Percentiles rank a stretch among this genome's conserved stretches.
Evolutionary conservation across 1,140 invertebrate genomes (phyloP).

Genomic region (Drosophila ananassae): DNA sequence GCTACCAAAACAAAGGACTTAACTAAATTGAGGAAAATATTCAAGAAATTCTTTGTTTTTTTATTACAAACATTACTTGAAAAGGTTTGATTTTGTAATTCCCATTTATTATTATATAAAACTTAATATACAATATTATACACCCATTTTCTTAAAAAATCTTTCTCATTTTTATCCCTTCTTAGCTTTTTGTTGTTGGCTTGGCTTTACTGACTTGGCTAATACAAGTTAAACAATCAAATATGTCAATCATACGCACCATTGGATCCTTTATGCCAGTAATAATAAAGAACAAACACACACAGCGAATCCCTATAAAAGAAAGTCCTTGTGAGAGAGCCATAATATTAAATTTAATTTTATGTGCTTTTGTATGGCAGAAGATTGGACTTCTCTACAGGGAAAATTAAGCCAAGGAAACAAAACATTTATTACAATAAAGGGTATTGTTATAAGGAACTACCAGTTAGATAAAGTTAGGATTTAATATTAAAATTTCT

Average conservation of each 20-base stretch:
- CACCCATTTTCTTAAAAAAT: conserved; percentile 1
- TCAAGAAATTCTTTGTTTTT: too few species aligned
- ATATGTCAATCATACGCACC: conserved; percentile 73
- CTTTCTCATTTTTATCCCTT: background rate
- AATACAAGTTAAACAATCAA: conserved; percentile 62
- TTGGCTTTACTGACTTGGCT: conserved; percentile 51
- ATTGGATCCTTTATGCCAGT: conserved; percentile 43
- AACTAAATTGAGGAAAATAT: too few species aligned
- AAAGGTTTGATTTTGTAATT: too few species aligned
- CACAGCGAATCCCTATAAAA: conserved; percentile 14
- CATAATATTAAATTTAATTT: conserved; percentile 67
- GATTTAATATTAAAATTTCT: background rate
- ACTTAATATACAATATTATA: background rate
- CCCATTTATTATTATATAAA: too few species aligned
- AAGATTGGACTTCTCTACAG: conserved; percentile 25
- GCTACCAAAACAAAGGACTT: too few species aligned
- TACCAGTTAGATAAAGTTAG: conserved; percentile 11
- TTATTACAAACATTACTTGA: too few species aligned
- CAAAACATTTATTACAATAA: conserved; percentile 16
- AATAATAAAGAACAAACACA: conserved; percentile 18
- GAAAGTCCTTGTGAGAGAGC: conserved; percentile 4
- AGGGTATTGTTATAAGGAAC: conserved; percentile 1
- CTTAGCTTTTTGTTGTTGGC: background rate
- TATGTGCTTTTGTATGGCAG: conserved; percentile 19
- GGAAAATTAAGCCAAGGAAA: conserved; percentile 6